Base-by-base conservation (phyloP, 2,888 invertebrate species). In the Yponomeuta plumbellus region DNA sequence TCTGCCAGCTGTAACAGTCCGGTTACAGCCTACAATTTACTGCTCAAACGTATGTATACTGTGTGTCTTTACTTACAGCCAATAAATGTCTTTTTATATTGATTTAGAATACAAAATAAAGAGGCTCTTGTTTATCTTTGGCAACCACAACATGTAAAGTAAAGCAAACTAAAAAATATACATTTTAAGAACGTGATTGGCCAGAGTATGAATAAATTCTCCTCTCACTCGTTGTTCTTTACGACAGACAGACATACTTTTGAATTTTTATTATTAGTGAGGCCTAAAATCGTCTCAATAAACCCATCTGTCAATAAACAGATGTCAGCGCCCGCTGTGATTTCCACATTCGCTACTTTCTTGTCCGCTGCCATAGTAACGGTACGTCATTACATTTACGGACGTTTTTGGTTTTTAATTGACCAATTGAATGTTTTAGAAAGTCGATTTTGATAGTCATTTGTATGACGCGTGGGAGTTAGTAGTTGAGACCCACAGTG, bases 251-350 rank as follows among this genome's bases (percentile, higher is more conserved):
- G 4, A 52, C 8, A 8, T 17, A 52, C 44, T 52, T 52, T 13
- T 11, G 4, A 4, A 52, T 52, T 52, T 44, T 52, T 13, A 17
- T 13, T 52, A 17, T 52, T 4, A 44, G 44, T 44, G 11, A 13
- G 44, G 44, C 13, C 17, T 52, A 52, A 17, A 52, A 17, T 52
- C 74, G 74, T 73, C 70, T 73, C 74, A 75, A 74, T 75, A 76
- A 74, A 73, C 67, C 77, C 80, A 83, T 80, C 79, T 81, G 81
- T 77, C 76, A 77, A 73, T 75, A 70, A 71, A 74, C 80, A 80
- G 76, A 79, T 80, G 81, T 77, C 74, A 74, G 67, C 70, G 70
- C 83, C 84, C 78, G 84, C 85, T 84, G 83, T 74, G 85, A 82
- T 82, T 80, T 82, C 78, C 76, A 83, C 80, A 52, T 76, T 80